Evolutionary conservation across 2,888 invertebrate genomes (phyloP), one percentile per base, ranked within the genome.

Genomic region (Disparrhopalites patrizii): DNA sequence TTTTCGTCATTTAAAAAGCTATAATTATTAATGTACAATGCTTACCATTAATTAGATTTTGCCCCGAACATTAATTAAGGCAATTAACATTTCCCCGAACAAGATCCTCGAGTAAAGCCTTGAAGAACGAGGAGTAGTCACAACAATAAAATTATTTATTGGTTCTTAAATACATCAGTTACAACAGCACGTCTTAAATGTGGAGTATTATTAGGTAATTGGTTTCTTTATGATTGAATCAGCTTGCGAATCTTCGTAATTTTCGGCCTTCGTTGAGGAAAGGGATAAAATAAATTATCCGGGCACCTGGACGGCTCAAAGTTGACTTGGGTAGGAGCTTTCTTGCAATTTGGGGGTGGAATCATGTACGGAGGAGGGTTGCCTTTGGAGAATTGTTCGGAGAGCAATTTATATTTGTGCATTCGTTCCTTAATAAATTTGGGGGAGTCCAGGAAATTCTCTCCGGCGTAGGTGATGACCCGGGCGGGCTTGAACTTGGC

Each of bases 231-330:
- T 18, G 20, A 33, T 47, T 61, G 31, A 23, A 50, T 1, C 3
- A 61, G 15, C 23, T 61, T 50, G 20, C 15, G 30, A 20, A 50
- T n/a, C 36, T 50, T 61, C 3, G 60, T 20, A 43, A 47, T 61
- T 2, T 33, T 28, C 7, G 18, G 20, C 13, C 27, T 28, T 18
- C 30, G 30, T 2, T 23, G 13, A 31, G 51, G 30, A 31, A 61
- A 33, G 13, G 60, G 60, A 13, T 50, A 15, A 10, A 61, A 33
- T 61, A 61, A 33, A 51, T 50, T 33, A 20, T 1, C 13, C 1
- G 60, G 60, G 30, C 60, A 61, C 36, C 51, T 61, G 10, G 23
- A 50, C 18, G 25, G 18, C n/a, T 61, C 50, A 25, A 50, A 61
- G 51, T 58, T 20, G 2, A 58, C 2, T 2, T 28, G 30, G 10